Conservation (phyloP, 2,113 vertebrate species). For the Pseudopodoces humilis region DNA sequence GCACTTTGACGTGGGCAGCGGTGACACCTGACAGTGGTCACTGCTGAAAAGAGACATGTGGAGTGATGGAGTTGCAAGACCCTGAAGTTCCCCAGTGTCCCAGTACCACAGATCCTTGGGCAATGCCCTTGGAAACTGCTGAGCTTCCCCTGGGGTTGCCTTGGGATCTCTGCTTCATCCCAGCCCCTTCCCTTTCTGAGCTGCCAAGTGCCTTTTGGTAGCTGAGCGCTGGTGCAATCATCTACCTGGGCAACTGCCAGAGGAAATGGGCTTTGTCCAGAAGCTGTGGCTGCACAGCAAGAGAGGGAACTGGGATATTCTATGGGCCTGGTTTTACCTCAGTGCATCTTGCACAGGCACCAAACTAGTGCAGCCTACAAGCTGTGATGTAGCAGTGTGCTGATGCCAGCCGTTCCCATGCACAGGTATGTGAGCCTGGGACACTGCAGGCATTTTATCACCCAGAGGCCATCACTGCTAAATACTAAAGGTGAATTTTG, state of each 20-base stretch:
- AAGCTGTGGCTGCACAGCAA: neutral
- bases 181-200: neutral
- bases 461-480: neutral
- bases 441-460: neutral
- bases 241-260: neutral
- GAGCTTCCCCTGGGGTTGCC: neutral
- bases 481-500: neutral
- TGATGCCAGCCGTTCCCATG: neutral
- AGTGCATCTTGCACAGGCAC: neutral
- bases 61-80: neutral
- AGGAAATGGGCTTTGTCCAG: neutral
- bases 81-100: neutral
- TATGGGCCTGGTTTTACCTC: neutral
- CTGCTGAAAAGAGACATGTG: neutral
- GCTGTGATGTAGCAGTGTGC: neutral
- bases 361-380: neutral
- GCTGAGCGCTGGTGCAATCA: neutral
- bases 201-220: neutral
- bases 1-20: accelerated
- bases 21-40: accelerated
- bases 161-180: neutral
- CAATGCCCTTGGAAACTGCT: neutral
- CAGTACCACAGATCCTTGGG: neutral
- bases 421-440: neutral
- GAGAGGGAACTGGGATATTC: neutral